Evolutionary conservation across 2,888 invertebrate genomes (phyloP).

Genomic region (Conus canariensis): DNA sequence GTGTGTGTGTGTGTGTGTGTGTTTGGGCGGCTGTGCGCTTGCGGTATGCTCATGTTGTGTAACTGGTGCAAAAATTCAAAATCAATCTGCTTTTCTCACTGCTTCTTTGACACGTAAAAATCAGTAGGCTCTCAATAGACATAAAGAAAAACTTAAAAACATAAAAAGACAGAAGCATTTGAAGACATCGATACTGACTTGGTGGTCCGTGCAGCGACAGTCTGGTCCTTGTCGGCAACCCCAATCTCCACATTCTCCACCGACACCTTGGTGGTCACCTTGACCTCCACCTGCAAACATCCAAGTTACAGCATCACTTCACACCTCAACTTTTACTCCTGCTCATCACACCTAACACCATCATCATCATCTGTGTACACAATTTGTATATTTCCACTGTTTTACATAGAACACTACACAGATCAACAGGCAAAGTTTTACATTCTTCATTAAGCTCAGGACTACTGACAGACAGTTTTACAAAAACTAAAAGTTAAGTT

Average conservation of each 20-base stretch:
- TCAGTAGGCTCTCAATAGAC: neutral
- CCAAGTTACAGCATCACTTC: slow-evolving; percentile 87
- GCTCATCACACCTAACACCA: slow-evolving; percentile 80
- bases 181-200: slow-evolving; percentile 78
- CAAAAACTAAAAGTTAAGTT: no score
- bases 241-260: slow-evolving; percentile 91
- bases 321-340: slow-evolving; percentile 86
- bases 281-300: slow-evolving; percentile 70
- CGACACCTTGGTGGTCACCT: slow-evolving; percentile 77
- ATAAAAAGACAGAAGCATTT: neutral
- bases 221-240: slow-evolving; percentile 93
- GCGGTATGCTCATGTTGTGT: neutral
- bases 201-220: slow-evolving; percentile 88
- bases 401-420: no score
- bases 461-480: no score
- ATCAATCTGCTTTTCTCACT: no score
- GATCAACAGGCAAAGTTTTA: no score
- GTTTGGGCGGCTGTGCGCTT: neutral
- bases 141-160: neutral
- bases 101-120: no score
- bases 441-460: no score
- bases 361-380: slow-evolving; percentile 67
- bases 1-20: neutral
- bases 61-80: no score
- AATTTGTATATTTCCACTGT: no score